phyloP scores from a whole-genome alignment of 2,888 invertebrate species.

The Euclidia mi region DNA sequence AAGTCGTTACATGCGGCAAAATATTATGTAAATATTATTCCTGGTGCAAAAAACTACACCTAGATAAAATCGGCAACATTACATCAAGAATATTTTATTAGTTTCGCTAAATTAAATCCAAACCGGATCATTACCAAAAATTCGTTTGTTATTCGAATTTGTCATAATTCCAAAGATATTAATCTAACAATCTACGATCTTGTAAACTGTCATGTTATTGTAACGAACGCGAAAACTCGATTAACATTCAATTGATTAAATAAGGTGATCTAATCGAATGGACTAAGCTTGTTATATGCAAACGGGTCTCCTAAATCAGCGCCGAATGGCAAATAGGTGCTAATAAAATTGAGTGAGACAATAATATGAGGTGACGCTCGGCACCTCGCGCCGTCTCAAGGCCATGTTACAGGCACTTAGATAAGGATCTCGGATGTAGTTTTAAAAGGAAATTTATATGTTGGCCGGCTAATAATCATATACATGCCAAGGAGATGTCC shows the following conservation, averaged over 20 bases:
- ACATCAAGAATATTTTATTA: slow-evolving; percentile 23
- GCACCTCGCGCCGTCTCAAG: slow-evolving; percentile 56
- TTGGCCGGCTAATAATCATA: slow-evolving; percentile 80
- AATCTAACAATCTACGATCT: slow-evolving; percentile 72
- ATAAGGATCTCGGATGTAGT: slow-evolving; percentile 82
- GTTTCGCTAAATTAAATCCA: slow-evolving; percentile 38
- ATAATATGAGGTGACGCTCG: slow-evolving; percentile 66
- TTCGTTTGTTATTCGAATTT: slow-evolving; percentile 64
- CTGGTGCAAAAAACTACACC: slow-evolving; percentile 35
- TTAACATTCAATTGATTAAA: slow-evolving; percentile 77
- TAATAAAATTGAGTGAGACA: slow-evolving; percentile 76
- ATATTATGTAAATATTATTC: slow-evolving; percentile 45
- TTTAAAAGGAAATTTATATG: slow-evolving; percentile 83
- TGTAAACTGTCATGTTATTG: slow-evolving; percentile 72
- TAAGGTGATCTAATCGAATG: slow-evolving; percentile 74
- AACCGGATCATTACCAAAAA: slow-evolving; percentile 61
- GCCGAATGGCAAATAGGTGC: slow-evolving; percentile 75
- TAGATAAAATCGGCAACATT: slow-evolving; percentile 37
- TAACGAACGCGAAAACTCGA: slow-evolving; percentile 71
- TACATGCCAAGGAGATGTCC: slow-evolving; percentile 79
- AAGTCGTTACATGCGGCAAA: slow-evolving; percentile 42
- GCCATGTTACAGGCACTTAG: slow-evolving; percentile 70
- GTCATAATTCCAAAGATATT: slow-evolving; percentile 64
- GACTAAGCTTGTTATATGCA: slow-evolving; percentile 78
- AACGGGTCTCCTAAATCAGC: slow-evolving; percentile 77